Conservation (phyloP, 2,797 vertebrate species). For the Halcyon badia region DNA sequence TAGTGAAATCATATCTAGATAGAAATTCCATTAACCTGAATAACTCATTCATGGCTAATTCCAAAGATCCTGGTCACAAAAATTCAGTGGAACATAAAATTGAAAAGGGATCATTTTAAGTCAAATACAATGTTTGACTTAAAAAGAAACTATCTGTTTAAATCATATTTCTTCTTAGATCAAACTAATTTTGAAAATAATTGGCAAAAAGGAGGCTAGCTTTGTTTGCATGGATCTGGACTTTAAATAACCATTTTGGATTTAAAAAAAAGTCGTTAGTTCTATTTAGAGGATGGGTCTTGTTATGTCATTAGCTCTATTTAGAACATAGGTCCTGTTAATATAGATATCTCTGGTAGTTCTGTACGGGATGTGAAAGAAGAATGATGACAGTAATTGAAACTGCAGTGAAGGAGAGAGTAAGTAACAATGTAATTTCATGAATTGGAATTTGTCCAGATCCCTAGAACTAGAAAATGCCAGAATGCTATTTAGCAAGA, state of each 20-base stretch:
- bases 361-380: conserved; percentile 35
- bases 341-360: conserved; percentile 8
- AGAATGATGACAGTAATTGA: conserved; percentile 31
- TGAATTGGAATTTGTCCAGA: conserved; percentile 30
- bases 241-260: neutral
- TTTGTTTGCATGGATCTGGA: neutral
- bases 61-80: neutral
- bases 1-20: neutral
- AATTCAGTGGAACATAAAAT: neutral
- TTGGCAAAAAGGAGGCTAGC: neutral
- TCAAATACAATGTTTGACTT: neutral
- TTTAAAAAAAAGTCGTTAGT: neutral
- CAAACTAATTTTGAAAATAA: neutral
- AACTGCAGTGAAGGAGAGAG: conserved; percentile 18
- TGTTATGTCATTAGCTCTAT: neutral
- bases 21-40: conserved; percentile 13
- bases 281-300: neutral
- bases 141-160: neutral
- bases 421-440: conserved; percentile 36
- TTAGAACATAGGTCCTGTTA: conserved; percentile 13
- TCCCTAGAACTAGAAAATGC: conserved; percentile 20
- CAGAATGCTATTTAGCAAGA: conserved; percentile 18
- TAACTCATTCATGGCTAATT: neutral
- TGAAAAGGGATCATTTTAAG: neutral
- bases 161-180: neutral